Conservation (phyloP, 2,113 vertebrate species). For the Hystrix cristata region DNA sequence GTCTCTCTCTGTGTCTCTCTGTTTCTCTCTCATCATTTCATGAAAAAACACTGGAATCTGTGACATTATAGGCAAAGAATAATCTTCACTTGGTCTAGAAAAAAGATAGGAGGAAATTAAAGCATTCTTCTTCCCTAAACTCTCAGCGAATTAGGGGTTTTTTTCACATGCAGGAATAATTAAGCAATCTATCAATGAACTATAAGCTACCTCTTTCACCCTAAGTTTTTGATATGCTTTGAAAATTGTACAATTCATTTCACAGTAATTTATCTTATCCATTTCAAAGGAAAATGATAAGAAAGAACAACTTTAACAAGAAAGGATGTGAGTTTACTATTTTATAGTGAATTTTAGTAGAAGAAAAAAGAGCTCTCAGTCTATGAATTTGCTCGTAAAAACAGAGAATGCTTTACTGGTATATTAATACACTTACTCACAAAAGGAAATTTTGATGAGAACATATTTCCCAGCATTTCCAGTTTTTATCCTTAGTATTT, state of each 20-base stretch:
- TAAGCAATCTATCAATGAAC: not conserved
- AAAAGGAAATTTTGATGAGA: not conserved
- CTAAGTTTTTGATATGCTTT: not conserved
- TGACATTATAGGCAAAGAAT: not conserved
- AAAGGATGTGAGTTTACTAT: not conserved
- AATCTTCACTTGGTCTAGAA: not conserved
- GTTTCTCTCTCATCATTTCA: not conserved
- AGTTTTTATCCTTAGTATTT: not conserved
- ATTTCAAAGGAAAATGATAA: not conserved
- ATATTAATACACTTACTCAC: conserved; percentile 9
- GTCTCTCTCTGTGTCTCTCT: not conserved
- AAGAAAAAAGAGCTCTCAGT: not conserved
- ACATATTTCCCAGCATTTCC: not conserved
- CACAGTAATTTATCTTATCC: not conserved
- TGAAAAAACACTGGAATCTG: not conserved
- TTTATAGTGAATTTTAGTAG: conserved; percentile 49
- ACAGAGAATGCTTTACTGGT: not conserved
- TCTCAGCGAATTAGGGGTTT: not conserved
- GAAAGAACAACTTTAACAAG: not conserved
- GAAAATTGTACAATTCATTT: conserved; percentile 27
- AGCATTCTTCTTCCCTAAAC: not conserved
- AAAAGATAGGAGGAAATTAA: not conserved
- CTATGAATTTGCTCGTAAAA: not conserved
- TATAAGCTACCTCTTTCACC: not conserved
- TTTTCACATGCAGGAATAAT: not conserved